Percentiles rank a stretch among this genome's conserved stretches.
phyloP scores from a whole-genome alignment of 2,797 vertebrate species.

The Serranus cabrilla region DNA sequence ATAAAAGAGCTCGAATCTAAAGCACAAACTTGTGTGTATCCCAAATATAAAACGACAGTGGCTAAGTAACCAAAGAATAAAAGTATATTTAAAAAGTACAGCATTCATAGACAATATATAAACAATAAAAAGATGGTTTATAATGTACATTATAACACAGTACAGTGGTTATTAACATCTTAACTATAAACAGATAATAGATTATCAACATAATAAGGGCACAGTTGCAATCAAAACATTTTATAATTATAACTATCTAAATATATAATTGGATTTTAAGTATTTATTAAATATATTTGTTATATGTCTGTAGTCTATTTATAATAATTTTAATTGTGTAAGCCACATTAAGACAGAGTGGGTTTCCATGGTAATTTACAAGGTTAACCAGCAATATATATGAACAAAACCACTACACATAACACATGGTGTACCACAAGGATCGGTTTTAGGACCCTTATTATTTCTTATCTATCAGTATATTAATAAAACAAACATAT shows the following conservation, averaged over 20 bases:
- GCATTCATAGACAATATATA: background rate
- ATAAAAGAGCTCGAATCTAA: background rate
- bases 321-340: background rate
- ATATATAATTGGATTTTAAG: background rate
- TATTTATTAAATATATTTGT: background rate
- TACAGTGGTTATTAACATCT: background rate
- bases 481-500: background rate
- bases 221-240: background rate
- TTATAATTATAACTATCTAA: too few relatives aligned
- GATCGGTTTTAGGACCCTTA: conserved; percentile 15
- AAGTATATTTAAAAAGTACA: background rate
- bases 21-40: background rate
- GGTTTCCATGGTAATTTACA: background rate
- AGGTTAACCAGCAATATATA: background rate
- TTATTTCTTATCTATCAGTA: background rate
- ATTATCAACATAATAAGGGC: background rate
- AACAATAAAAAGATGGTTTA: background rate
- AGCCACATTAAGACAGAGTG: background rate
- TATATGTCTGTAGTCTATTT: too few relatives aligned
- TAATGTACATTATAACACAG: background rate
- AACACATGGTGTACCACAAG: conserved; percentile 41
- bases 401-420: background rate
- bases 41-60: background rate
- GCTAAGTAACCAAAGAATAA: background rate
- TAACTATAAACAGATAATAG: background rate